Evolutionary conservation across 2,113 vertebrate species (phyloP).

Genomic region (Anguilla japonica): DNA sequence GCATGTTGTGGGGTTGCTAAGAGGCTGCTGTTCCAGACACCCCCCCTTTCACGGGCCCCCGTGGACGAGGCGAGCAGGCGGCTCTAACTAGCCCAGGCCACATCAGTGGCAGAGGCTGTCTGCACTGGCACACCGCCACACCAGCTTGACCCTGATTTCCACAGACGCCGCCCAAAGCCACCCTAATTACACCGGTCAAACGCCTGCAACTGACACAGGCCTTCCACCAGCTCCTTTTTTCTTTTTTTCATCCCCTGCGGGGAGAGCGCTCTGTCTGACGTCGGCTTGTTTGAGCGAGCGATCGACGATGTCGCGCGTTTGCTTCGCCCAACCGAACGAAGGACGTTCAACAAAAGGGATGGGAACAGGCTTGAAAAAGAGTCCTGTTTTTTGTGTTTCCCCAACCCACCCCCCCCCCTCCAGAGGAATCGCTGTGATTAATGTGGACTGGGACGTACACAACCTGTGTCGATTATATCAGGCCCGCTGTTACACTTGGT

Average conservation of each 20-base stretch:
- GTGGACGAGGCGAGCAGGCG: background rate
- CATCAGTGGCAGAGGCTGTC: background rate
- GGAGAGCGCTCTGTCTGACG: background rate
- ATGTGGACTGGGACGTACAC: constrained; percentile 26
- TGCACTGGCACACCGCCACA: background rate
- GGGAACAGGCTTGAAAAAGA: background rate
- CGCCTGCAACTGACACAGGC: background rate
- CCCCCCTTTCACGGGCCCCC: background rate
- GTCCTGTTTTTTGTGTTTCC: background rate
- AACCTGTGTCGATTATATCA: constrained; percentile 31
- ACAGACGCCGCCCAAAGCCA: constrained; percentile 13
- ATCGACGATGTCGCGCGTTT: background rate
- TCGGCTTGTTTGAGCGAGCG: background rate
- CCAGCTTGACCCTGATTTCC: constrained; percentile 4
- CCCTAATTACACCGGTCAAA: background rate
- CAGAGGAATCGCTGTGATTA: constrained; percentile 19
- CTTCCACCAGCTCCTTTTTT: background rate
- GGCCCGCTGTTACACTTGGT: constrained; percentile 32
- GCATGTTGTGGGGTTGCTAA: background rate
- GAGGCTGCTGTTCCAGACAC: background rate
- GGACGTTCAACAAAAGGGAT: background rate
- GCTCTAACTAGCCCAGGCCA: background rate
- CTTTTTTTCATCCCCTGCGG: background rate
- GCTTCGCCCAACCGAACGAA: constrained; percentile 1
- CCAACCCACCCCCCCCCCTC: background rate